Conservation (phyloP, 2,888 invertebrate genomes). For the Ptychoptera albimana region DNA sequence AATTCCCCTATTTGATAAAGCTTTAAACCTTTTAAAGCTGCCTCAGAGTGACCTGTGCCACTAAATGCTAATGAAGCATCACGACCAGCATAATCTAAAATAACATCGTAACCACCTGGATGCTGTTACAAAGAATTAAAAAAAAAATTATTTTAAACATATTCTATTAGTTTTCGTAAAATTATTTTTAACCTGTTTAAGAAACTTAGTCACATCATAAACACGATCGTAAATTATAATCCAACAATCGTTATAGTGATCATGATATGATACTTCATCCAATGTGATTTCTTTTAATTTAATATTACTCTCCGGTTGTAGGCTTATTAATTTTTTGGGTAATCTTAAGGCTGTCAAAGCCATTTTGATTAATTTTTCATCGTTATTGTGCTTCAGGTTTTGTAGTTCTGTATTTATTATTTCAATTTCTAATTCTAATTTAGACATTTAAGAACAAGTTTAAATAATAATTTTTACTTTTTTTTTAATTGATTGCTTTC, state of each 20-base stretch:
- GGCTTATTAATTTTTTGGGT: background rate
- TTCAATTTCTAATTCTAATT: no score
- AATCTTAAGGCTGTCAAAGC: conserved; percentile 9
- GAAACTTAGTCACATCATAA: conserved; percentile 63
- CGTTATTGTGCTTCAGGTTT: no score
- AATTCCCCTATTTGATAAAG: conserved; percentile 60
- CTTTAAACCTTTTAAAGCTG: conserved; percentile 45
- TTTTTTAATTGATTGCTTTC: no score
- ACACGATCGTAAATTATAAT: conserved; percentile 74
- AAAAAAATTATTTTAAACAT: background rate
- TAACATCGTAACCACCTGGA: conserved; percentile 68
- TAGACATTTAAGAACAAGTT: no score
- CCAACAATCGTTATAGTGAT: conserved; percentile 62
- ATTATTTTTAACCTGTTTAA: conserved; percentile 41
- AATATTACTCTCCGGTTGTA: conserved; percentile 5
- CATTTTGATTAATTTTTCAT: no score
- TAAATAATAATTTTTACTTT: no score
- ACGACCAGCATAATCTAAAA: conserved; percentile 69
- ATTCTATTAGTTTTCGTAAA: no score
- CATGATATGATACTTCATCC: conserved; percentile 62
- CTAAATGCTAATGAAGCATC: conserved; percentile 73
- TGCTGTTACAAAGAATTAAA: conserved; percentile 38
- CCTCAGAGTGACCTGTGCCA: conserved; percentile 58
- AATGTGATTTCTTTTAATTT: conserved; percentile 36
- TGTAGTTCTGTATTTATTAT: no score